Conservation (phyloP, 2,888 invertebrate species). For the Diploptera punctata region DNA sequence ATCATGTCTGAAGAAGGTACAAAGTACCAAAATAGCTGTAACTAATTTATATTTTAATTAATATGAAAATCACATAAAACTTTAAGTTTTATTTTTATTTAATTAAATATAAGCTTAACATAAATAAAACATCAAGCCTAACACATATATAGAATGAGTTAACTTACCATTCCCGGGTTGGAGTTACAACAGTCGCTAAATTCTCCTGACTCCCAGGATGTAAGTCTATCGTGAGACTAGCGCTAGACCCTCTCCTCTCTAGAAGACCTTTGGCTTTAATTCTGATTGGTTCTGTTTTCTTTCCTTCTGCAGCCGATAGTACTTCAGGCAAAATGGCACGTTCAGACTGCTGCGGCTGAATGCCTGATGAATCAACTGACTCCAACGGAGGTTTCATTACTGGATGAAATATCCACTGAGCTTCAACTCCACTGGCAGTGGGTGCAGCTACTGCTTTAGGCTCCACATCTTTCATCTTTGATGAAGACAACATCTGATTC, state of each 20-base stretch:
- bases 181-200: conserved; percentile 55
- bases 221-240: conserved; percentile 85
- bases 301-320: conserved; percentile 44
- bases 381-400: conserved; percentile 43
- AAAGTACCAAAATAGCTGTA: too few relatives aligned
- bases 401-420: conserved; percentile 47
- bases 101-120: background rate
- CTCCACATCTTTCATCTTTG: conserved; percentile 23
- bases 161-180: conserved; percentile 62
- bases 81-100: background rate
- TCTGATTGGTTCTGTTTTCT: conserved; percentile 57
- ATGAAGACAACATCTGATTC: conserved; percentile 46
- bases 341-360: conserved; percentile 26
- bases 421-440: conserved; percentile 31
- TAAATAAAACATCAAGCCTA: too few relatives aligned
- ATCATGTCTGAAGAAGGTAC: too few relatives aligned
- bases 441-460: conserved; percentile 7
- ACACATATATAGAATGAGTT: background rate
- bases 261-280: conserved; percentile 71
- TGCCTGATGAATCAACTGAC: conserved; percentile 8
- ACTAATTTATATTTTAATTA: too few relatives aligned
- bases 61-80: too few relatives aligned
- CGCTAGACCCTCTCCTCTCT: conserved; percentile 88
- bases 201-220: conserved; percentile 64
- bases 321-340: conserved; percentile 37